Evolutionary conservation across 1,140 invertebrate genomes (phyloP).

Genomic region (Zaprionus vittiger): DNA sequence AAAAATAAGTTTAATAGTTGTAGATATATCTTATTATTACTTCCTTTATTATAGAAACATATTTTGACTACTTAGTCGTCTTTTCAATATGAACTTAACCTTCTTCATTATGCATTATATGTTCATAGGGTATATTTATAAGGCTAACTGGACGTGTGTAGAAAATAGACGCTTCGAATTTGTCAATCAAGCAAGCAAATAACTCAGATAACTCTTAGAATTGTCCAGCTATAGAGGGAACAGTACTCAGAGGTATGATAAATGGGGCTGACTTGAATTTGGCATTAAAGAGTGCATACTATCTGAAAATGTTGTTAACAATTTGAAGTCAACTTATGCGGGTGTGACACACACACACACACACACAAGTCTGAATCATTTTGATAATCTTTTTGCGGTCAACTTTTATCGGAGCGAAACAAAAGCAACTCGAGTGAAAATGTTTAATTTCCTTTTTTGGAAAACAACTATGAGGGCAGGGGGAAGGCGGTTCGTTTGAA

Average conservation of each 20-base stretch:
- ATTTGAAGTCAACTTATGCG: conserved; percentile 43
- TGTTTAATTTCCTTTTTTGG: conserved; percentile 76
- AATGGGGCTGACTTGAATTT: conserved; percentile 7
- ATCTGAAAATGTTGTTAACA: conserved; percentile 10
- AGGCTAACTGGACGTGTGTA: background rate
- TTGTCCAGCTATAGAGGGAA: background rate
- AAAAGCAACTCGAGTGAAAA: conserved; percentile 55
- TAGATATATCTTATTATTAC: too few species aligned
- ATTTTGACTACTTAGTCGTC: too few species aligned
- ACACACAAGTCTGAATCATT: conserved; percentile 2
- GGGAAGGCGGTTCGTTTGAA: conserved; percentile 42
- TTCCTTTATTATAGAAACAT: too few species aligned
- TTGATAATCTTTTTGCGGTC: conserved; percentile 48
- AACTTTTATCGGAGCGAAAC: conserved; percentile 51
- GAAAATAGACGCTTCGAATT: background rate
- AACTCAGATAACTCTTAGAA: background rate
- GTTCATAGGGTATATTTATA: background rate
- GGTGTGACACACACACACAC: conserved; percentile 27
- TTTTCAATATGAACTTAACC: background rate
- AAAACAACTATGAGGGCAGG: background rate
- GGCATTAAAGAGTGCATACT: background rate
- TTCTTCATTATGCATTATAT: background rate
- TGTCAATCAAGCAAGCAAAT: conserved; percentile 2
- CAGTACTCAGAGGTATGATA: background rate
- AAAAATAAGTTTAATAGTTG: too few species aligned